Conservation (phyloP, 2,797 vertebrate species). For the Thaleichthys pacificus region DNA sequence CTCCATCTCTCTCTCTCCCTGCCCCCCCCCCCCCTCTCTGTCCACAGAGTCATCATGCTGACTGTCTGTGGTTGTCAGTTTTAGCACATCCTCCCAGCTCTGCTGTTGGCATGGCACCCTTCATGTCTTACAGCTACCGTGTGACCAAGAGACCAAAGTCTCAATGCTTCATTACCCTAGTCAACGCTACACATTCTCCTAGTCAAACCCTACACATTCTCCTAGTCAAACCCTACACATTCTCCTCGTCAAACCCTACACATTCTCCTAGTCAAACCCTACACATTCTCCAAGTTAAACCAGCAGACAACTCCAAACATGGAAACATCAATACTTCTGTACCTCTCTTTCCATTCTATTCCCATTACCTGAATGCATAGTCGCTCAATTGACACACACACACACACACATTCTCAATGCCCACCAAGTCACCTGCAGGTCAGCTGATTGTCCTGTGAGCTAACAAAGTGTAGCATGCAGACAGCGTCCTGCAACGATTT, state of each 20-base stretch:
- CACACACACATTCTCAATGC: not conserved
- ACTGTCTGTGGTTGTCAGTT: too few species aligned
- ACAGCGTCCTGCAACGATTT: too few species aligned
- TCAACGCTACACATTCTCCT: not conserved
- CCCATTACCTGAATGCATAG: not conserved
- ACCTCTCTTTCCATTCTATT: slow-evolving; percentile 18
- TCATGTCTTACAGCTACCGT: slow-evolving; percentile 5
- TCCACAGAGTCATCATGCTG: too few species aligned
- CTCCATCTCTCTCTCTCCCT: too few species aligned
- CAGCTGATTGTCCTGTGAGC: too few species aligned
- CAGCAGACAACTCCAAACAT: not conserved
- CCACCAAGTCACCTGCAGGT: too few species aligned
- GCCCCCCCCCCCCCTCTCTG: too few species aligned
- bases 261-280: too few species aligned
- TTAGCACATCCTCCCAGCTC: not conserved
- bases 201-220: too few species aligned
- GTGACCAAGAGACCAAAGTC: slow-evolving; percentile 20
- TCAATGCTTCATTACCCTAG: slow-evolving; percentile 18
- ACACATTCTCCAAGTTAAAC: not conserved
- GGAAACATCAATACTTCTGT: not conserved
- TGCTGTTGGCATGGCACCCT: not conserved
- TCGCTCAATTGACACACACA: not conserved
- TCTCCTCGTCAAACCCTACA: too few species aligned
- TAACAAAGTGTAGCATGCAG: too few species aligned
- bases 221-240: too few species aligned